phyloP scores from a whole-genome alignment of 2,797 vertebrate species.

The Clarias platycephalus region DNA sequence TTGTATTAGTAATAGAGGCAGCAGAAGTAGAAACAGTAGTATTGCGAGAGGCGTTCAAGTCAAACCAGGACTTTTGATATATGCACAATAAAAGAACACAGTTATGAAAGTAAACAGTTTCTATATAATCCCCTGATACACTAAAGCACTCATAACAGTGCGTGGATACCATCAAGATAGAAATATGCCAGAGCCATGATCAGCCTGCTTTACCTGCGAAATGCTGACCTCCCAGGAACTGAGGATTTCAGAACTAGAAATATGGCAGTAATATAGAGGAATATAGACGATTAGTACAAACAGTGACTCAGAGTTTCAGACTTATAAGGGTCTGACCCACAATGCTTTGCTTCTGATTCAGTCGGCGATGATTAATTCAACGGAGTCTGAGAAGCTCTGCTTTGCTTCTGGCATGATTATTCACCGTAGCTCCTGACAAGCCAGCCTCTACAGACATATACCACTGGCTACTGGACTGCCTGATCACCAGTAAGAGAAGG shows the following conservation, averaged over 20 bases:
- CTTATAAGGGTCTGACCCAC: slow-evolving; percentile 56
- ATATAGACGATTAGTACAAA: neutral
- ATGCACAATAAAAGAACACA: no score
- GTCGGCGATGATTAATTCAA: slow-evolving; percentile 73
- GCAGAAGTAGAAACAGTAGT: no score
- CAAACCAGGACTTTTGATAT: no score
- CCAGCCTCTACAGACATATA: slow-evolving; percentile 49
- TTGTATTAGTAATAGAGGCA: no score
- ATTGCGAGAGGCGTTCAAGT: no score
- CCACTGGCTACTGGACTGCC: slow-evolving; percentile 60
- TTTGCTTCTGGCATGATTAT: slow-evolving; percentile 63
- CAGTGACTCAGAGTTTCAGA: slow-evolving; percentile 29
- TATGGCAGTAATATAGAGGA: neutral
- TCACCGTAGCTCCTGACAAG: slow-evolving; percentile 37
- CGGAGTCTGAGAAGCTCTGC: slow-evolving; percentile 59
- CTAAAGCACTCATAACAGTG: no score
- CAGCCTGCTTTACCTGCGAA: no score
- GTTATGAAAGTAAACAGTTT: no score
- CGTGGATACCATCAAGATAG: no score
- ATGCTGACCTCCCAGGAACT: no score
- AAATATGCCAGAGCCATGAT: no score
- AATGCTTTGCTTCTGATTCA: slow-evolving; percentile 68
- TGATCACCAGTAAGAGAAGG: slow-evolving; percentile 59
- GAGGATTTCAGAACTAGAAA: neutral
- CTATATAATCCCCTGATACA: no score